Base-by-base conservation (phyloP, 2,888 invertebrate species). In the Dicyrtoma fusca region DNA sequence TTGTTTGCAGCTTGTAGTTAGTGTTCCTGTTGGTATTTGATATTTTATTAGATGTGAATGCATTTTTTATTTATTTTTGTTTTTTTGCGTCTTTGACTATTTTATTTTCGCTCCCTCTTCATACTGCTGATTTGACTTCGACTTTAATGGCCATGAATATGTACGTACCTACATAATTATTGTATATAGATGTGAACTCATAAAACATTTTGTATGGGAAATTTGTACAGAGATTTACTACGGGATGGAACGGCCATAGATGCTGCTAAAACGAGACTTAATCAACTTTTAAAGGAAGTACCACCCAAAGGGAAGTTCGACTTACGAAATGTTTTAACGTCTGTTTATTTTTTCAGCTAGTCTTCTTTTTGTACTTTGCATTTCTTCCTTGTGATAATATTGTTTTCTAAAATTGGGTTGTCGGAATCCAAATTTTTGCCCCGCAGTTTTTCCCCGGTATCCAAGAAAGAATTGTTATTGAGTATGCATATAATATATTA, bases 291-390 rank as follows among this genome's bases (percentile, higher is more conserved):
- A 10, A 82, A 83, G 53, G 85, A 86, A 74, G 85, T 94, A 71
- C 95, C 95, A 0, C 82, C 85, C 69, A 92, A 89, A 81, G 95
- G 94, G 0, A 84, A 88, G 79, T 94, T 95, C 81, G 87, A 94
- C 81, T 86, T 95, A 55, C 85, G 87, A 0, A 87, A 89, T 80
- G 92, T 95, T 25, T 85, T 92, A 53, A 83, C 88, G 34, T 95
- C 95, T 0, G 86, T 89, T 14, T 95, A 94, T 83, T 95, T 95
- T 85, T 95, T 95, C 84, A 94, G 94, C 85, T 95, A 76, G 70
- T 55, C 62, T n/a, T 14, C 34, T 34, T 55, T n/a, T n/a, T n/a
- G n/a, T n/a, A n/a, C n/a, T n/a, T n/a, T n/a, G n/a, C n/a, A n/a
- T n/a, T n/a, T n/a, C n/a, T n/a, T n/a, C n/a, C n/a, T n/a, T n/a